A percentile compares a stretch with the other conserved stretches of the same genome.
phyloP scores from a whole-genome alignment of 1,140 invertebrate species.

The Cyphomyrmex costatus region DNA sequence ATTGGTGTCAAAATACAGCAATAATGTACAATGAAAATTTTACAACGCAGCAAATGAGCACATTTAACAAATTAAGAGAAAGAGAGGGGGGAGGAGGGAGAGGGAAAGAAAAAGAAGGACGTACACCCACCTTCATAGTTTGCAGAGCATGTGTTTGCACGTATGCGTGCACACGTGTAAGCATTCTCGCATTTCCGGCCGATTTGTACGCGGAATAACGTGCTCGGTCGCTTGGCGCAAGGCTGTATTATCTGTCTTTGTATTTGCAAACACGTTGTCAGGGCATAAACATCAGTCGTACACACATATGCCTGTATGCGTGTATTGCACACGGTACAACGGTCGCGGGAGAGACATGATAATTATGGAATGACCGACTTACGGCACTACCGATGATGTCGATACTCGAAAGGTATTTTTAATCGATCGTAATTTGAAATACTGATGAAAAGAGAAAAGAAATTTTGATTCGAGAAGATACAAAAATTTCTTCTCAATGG shows the following conservation, averaged over 20 bases:
- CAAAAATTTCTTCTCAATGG: no score
- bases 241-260: conserved; percentile 76
- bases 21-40: conserved; percentile 15
- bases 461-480: background rate
- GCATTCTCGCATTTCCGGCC: conserved; percentile 72
- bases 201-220: conserved; percentile 79
- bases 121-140: background rate
- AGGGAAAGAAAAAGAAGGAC: background rate
- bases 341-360: background rate
- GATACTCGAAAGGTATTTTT: background rate
- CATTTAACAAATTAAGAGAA: conserved; percentile 27
- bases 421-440: conserved; percentile 13
- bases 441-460: background rate
- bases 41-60: background rate
- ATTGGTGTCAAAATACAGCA: background rate
- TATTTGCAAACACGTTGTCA: conserved; percentile 76
- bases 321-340: background rate
- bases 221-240: conserved; percentile 72
- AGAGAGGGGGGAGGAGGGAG: background rate
- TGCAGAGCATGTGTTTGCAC: conserved; percentile 50
- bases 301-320: background rate
- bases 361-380: conserved; percentile 46
- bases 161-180: conserved; percentile 49
- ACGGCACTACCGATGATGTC: background rate
- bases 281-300: conserved; percentile 69